These are phyloP conservation scores for Rhinoderma darwinii DNA, from an alignment of 2,113 vertebrate species.

Conservation along the genomic window DNA sequence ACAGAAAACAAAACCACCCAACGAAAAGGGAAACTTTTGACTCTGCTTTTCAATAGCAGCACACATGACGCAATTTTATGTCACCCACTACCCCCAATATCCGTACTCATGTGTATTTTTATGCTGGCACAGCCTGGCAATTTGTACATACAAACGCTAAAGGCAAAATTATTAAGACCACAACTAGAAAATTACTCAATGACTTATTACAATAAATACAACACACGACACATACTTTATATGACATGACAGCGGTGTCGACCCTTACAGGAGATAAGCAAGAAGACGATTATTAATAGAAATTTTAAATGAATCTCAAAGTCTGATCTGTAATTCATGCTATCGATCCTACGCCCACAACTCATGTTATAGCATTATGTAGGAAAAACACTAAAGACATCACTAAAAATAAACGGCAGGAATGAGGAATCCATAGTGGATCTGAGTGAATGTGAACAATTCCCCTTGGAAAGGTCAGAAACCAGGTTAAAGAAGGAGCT, in stretches of 20 bases:
- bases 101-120: not conserved
- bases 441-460: not conserved
- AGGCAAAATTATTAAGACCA: too few relatives aligned
- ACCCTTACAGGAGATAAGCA: not conserved
- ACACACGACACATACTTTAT: not conserved
- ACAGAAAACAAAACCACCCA: not conserved
- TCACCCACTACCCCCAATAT: not conserved
- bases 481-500: too few relatives aligned
- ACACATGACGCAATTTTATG: not conserved
- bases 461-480: not conserved
- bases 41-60: not conserved
- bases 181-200: not conserved
- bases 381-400: not conserved
- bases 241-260: too few relatives aligned
- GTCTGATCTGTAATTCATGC: not conserved
- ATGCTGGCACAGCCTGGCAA: not conserved
- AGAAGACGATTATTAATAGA: not conserved
- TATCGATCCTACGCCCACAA: not conserved
- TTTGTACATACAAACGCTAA: not conserved
- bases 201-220: not conserved
- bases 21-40: not conserved
- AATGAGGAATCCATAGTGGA: not conserved
- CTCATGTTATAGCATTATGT: not conserved
- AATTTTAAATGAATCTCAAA: not conserved
- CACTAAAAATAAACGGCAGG: not conserved